Percentiles rank a stretch among this genome's conserved stretches.
phyloP scores from a whole-genome alignment of 2,797 vertebrate species.

The Pristis pectinata region DNA sequence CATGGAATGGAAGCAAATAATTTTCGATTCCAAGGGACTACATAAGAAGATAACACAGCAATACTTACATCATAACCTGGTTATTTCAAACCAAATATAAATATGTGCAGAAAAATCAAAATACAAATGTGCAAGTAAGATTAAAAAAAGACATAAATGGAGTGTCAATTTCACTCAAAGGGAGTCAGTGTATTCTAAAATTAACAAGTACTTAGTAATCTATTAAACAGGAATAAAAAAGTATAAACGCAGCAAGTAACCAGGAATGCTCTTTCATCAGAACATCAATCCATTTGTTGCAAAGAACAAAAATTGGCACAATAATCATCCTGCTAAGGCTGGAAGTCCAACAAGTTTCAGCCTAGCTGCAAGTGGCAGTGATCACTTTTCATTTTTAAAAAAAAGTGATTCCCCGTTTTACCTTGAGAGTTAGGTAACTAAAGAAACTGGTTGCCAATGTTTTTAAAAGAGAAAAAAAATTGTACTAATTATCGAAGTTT shows the following conservation, averaged over 20 bases:
- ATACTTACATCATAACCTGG: not conserved
- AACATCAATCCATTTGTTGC: not conserved
- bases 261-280: not conserved
- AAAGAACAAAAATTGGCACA: not conserved
- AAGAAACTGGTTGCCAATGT: not conserved
- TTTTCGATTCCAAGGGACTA: no score
- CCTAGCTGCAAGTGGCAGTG: not conserved
- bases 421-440: not conserved
- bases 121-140: not conserved
- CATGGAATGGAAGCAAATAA: no score
- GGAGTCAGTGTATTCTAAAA: not conserved
- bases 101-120: not conserved
- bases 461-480: not conserved
- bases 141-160: not conserved
- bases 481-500: not conserved
- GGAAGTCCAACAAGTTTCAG: not conserved
- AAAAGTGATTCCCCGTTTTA: not conserved
- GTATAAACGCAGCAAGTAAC: not conserved
- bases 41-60: no score
- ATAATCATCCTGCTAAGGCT: not conserved
- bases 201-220: not conserved
- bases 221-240: not conserved
- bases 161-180: not conserved
- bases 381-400: not conserved
- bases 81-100: not conserved